These are phyloP conservation scores for Mastacembelus armatus DNA, from an alignment of 2,797 vertebrate species.

Conservation along the genomic window DNA sequence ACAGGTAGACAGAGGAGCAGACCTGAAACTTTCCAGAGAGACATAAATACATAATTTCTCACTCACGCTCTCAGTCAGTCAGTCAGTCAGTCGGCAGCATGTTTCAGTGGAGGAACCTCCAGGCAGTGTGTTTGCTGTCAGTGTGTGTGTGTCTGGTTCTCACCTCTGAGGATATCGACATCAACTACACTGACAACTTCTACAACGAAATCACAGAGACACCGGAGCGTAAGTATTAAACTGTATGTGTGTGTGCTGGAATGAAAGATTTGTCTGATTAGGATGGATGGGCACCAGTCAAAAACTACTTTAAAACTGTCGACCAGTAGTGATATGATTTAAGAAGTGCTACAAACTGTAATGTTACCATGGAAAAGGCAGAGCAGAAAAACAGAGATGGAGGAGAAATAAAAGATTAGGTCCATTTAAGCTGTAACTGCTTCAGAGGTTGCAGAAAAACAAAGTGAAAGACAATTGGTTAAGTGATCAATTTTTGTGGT, in stretches of 20 bases:
- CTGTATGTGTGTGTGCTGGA: not conserved
- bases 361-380: too few species aligned
- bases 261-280: slow-evolving; percentile 3
- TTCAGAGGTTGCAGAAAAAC: slow-evolving; percentile 4
- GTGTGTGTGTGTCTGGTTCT: slow-evolving; percentile 65
- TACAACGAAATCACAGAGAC: slow-evolving; percentile 79
- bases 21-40: slow-evolving; percentile 33
- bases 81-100: slow-evolving; percentile 61
- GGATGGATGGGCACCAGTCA: not conserved
- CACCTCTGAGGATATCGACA: slow-evolving; percentile 82
- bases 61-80: slow-evolving; percentile 26
- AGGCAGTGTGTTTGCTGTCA: slow-evolving; percentile 69
- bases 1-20: slow-evolving; percentile 9
- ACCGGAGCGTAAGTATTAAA: slow-evolving; percentile 74
- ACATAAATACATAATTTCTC: slow-evolving; percentile 10
- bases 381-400: too few species aligned
- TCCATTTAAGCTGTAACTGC: not conserved
- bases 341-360: too few species aligned
- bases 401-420: not conserved
- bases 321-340: too few species aligned
- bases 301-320: too few species aligned
- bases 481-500: not conserved
- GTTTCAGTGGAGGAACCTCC: slow-evolving; percentile 68
- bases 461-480: not conserved
- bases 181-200: slow-evolving; percentile 68